Base-by-base conservation (phyloP, 2,113 vertebrate genomes). In the Microcebus lehilahytsara region DNA sequence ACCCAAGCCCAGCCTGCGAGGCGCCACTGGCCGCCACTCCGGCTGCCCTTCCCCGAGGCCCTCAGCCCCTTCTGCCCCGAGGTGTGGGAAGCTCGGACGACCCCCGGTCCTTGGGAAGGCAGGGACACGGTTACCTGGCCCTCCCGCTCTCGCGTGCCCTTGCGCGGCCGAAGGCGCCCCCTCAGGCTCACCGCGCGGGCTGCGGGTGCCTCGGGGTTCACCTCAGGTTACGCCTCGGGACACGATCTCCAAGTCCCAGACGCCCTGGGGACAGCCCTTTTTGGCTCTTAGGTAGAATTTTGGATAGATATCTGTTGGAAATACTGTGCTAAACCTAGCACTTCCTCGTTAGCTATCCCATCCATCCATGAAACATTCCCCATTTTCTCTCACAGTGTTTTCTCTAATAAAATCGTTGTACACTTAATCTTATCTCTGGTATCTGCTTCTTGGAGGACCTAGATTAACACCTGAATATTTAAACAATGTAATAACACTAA, bases 191-290 rank as follows among this genome's bases (percentile, higher is more conserved):
- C 53, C 12, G 51, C 27, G 42, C 25, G 64, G 23, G 62, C 11
- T 22, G 0, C 10, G 60, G 14, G 12, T 12, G 1, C 46, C 25
- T n/a, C 62, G 1, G 69, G 27, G 69, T 30, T 56, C 20, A 0
- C 14, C 22, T 23, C 32, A 40, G 74, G 4, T 40, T 7, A 67
- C 34, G 1, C 5, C 62, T 72, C 37, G 7, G 51, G n/a, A 3
- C 51, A 2, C 0, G 0, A 12, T 30, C 27, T 46, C 9, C 5
- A 5, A 7, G 46, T 8, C 25, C 5, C 0, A 10, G 62, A 6
- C 2, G 1, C 53, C 32, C 2, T 10, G 9, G 0, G 12, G 62
- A 12, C 2, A 19, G 51, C 49, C n/a, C 5, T 58, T 37, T 51
- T n/a, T 8, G 42, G 32, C 2, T 16, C 58, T 25, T 1, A 20